Conservation (phyloP, 2,797 vertebrate species). For the Tokudaia muenninki region DNA sequence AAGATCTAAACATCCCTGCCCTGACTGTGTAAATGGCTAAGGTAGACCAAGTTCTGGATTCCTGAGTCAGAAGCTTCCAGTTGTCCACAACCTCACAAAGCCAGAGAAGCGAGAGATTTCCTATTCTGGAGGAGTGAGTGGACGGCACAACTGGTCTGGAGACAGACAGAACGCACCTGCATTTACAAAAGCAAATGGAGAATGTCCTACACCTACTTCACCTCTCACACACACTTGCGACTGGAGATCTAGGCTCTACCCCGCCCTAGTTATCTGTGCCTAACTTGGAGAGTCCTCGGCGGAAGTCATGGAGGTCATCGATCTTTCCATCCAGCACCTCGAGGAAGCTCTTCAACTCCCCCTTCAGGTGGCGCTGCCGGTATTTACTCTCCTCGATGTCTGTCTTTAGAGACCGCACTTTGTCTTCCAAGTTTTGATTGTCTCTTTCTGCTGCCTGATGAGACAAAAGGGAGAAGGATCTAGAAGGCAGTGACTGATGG, state of each 20-base stretch:
- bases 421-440: constrained; percentile 94
- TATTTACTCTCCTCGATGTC: constrained; percentile 94
- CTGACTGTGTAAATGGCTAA: constrained; percentile 86
- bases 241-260: constrained; percentile 81
- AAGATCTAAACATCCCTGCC: constrained; percentile 86
- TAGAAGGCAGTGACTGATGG: neutral
- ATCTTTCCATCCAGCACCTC: constrained; percentile 97
- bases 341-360: constrained; percentile 96
- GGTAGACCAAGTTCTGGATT: constrained; percentile 88
- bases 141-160: constrained; percentile 86
- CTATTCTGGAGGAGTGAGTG: constrained; percentile 83
- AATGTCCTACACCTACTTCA: constrained; percentile 81
- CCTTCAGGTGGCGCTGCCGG: constrained; percentile 95
- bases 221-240: constrained; percentile 85
- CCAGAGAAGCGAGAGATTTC: constrained; percentile 77
- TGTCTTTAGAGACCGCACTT: constrained; percentile 90
- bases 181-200: constrained; percentile 85
- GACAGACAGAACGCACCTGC: constrained; percentile 82
- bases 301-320: constrained; percentile 97
- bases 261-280: constrained; percentile 92
- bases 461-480: neutral
- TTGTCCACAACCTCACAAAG: constrained; percentile 82
- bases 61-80: constrained; percentile 90
- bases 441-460: constrained; percentile 93
- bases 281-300: constrained; percentile 95